Evolutionary conservation across 2,888 invertebrate genomes (phyloP).

Genomic region (Orgyia antiqua): DNA sequence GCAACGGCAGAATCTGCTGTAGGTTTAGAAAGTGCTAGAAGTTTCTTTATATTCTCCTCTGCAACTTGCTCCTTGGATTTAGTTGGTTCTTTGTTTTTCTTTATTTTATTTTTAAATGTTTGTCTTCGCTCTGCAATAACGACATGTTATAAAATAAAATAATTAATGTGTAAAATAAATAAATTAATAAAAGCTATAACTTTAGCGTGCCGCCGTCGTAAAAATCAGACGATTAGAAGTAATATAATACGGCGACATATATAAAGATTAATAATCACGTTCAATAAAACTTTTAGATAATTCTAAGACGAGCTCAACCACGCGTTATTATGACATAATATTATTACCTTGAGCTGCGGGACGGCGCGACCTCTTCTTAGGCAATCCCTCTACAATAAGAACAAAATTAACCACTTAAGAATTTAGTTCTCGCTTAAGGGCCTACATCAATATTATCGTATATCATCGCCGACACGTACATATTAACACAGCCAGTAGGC

Average conservation of each 20-base stretch:
- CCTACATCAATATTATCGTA: too few species aligned
- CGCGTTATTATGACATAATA: constrained; percentile 7
- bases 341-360: constrained; percentile 51
- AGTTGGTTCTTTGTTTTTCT: constrained; percentile 25
- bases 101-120: constrained; percentile 33
- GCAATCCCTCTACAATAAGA: constrained; percentile 47
- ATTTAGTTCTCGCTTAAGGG: too few species aligned
- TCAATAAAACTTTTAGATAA: background rate
- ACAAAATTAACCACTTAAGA: too few species aligned
- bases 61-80: constrained; percentile 36
- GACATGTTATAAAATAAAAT: background rate
- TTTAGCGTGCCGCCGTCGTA: too few species aligned
- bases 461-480: too few species aligned
- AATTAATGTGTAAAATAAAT: too few species aligned
- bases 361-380: constrained; percentile 39
- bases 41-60: constrained; percentile 67
- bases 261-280: background rate
- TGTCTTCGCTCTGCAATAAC: constrained; percentile 11
- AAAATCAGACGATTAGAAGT: too few species aligned
- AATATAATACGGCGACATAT: too few species aligned
- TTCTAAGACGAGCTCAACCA: constrained; percentile 1
- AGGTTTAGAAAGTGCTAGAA: constrained; percentile 64
- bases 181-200: too few species aligned
- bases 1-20: constrained; percentile 45
- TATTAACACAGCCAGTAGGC: too few species aligned